Evolutionary conservation across 2,888 invertebrate species (phyloP), one percentile per base, ranked within the genome.

Genomic region (Ectobius pallidus): DNA sequence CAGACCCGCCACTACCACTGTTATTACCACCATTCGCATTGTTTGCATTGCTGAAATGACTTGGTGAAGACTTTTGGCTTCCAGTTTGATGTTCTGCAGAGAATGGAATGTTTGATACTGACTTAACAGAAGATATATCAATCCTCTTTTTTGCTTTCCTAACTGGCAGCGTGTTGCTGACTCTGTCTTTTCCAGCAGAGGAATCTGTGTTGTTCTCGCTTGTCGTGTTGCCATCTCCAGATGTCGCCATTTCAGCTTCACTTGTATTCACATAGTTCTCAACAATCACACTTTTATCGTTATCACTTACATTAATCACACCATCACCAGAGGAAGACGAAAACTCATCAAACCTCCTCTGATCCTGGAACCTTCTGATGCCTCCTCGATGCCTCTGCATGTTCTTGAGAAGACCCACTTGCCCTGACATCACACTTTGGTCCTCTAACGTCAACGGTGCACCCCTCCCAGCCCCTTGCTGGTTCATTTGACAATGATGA

Each of bases 121-220:
- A 69, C 80, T 84, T 87, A 73, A 82, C 84, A 70, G 80, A 85
- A 61, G 83, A 81, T 78, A 83, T 84, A 79, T 82, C 85, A 20
- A 84, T 82, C 25, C 87, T 82, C 77, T 88, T 88, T 78, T 88
- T 88, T 14, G 86, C 82, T 80, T 87, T 88, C 20, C 88, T 80
- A 6, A 85, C 85, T 1, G 88, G 87, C 62, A 88, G 78, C 0
- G 87, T 88, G 75, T 87, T 87, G 0, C 86, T 84, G 71, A 85
- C 83, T 6, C 86, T 81, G 76, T 87, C 86, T 3, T 80, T 79
- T 73, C 82, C 82, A 75, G 82, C 83, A 7, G 84, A 84, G 6
- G 83, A 83, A 69, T 84, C 84, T 0, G 84, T 83, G 73, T 82
- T 83, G 76, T 87, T 74, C 18, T 74, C 74, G 22, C 69, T 69